phyloP scores from a whole-genome alignment of 2,797 vertebrate species.

The Sebastes hopkinsi region DNA sequence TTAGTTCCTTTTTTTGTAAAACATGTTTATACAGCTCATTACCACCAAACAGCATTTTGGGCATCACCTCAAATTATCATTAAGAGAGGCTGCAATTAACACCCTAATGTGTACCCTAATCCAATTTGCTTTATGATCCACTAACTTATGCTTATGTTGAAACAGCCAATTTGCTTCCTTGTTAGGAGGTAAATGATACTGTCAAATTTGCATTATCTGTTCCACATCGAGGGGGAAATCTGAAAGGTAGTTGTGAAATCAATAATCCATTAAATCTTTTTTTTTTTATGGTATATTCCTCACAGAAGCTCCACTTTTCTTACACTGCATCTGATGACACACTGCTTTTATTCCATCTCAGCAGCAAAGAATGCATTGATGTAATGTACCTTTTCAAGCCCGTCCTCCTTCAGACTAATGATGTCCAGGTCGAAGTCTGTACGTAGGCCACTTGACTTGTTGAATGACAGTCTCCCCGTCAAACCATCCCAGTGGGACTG shows the following conservation, averaged over 20 bases:
- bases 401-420: conserved; percentile 95
- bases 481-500: conserved; percentile 99
- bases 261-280: conserved; percentile 14
- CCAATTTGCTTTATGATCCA: conserved; percentile 85
- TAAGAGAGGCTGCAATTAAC: conserved; percentile 81
- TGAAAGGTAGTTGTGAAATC: conserved; percentile 29
- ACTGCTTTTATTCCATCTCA: neutral
- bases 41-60: conserved; percentile 76
- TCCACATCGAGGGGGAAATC: conserved; percentile 42
- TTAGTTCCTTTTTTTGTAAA: conserved; percentile 46
- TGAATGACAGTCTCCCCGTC: conserved; percentile 96
- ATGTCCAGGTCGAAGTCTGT: conserved; percentile 99
- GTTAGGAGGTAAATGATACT: conserved; percentile 83
- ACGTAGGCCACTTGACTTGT: conserved; percentile 93
- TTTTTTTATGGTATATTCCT: neutral
- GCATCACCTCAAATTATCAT: conserved; percentile 81
- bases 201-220: conserved; percentile 68
- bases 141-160: conserved; percentile 81
- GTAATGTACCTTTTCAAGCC: conserved; percentile 92
- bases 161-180: conserved; percentile 83
- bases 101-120: conserved; percentile 80
- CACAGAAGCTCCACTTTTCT: neutral
- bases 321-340: neutral
- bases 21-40: conserved; percentile 77
- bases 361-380: neutral